Evolutionary conservation across 2,113 vertebrate genomes (phyloP).

Genomic region (Notarius quadriscutis): DNA sequence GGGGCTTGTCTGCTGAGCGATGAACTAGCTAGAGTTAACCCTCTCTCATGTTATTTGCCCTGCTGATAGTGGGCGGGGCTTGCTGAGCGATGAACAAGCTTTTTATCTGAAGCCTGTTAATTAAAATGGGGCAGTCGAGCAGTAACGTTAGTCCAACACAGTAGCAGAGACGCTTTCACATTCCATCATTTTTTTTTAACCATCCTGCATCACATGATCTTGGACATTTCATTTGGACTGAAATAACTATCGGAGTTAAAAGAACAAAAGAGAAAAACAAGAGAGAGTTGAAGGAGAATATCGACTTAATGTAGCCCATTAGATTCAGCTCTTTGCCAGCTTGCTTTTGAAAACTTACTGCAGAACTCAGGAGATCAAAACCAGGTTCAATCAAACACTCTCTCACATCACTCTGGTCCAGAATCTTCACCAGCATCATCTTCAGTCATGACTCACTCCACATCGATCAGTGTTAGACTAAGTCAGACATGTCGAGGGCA

Average conservation of each 20-base stretch:
- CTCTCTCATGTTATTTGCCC: too few species aligned
- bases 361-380: conserved; percentile 13
- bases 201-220: not conserved
- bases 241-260: not conserved
- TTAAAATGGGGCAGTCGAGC: too few species aligned
- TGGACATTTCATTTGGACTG: not conserved
- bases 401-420: not conserved
- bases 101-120: too few species aligned
- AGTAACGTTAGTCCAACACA: too few species aligned
- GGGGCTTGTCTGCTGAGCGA: too few species aligned
- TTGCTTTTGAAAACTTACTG: not conserved
- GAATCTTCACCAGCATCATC: not conserved
- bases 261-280: not conserved
- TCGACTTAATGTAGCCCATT: not conserved
- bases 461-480: conserved; percentile 9
- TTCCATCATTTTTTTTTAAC: not conserved
- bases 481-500: conserved; percentile 17
- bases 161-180: too few species aligned
- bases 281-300: not conserved
- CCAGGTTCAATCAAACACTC: not conserved
- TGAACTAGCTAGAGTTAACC: too few species aligned
- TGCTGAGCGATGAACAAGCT: too few species aligned
- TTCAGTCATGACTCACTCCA: not conserved
- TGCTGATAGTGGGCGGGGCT: too few species aligned
- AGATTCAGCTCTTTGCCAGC: not conserved